Evolutionary conservation across 2,113 vertebrate genomes (phyloP).

Genomic region (Myiozetetes cayanensis): DNA sequence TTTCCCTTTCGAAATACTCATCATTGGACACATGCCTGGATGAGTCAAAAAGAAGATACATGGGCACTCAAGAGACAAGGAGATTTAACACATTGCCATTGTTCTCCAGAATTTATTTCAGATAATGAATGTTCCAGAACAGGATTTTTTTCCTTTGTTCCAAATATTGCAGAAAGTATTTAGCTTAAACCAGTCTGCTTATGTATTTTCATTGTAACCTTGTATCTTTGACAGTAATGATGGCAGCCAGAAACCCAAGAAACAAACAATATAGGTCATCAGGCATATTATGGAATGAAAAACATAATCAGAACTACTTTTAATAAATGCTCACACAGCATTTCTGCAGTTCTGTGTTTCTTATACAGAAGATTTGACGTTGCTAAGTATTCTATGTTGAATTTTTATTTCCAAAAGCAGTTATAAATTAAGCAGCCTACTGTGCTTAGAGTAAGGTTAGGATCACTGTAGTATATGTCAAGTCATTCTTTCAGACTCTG

Average conservation of each 20-base stretch:
- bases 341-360: neutral
- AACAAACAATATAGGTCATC: slow-evolving; percentile 16
- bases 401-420: neutral
- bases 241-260: neutral
- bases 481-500: slow-evolving; percentile 27
- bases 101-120: slow-evolving; percentile 2
- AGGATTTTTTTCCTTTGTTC: neutral
- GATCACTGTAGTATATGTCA: slow-evolving; percentile 18
- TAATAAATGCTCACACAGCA: slow-evolving; percentile 26
- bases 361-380: neutral
- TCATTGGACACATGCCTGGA: neutral
- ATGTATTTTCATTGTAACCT: neutral
- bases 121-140: slow-evolving; percentile 19
- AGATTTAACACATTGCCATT: slow-evolving; percentile 18
- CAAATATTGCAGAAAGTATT: slow-evolving; percentile 31
- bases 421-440: slow-evolving; percentile 40
- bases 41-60: slow-evolving; percentile 32
- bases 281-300: neutral
- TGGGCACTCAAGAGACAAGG: neutral
- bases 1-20: slow-evolving; percentile 7
- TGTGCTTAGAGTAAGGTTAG: slow-evolving; percentile 6
- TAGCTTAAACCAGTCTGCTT: neutral
- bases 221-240: neutral
- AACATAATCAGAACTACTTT: neutral
- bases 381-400: neutral